Conservation (phyloP, 1,140 invertebrate species). For the Drosophila novamexicana region DNA sequence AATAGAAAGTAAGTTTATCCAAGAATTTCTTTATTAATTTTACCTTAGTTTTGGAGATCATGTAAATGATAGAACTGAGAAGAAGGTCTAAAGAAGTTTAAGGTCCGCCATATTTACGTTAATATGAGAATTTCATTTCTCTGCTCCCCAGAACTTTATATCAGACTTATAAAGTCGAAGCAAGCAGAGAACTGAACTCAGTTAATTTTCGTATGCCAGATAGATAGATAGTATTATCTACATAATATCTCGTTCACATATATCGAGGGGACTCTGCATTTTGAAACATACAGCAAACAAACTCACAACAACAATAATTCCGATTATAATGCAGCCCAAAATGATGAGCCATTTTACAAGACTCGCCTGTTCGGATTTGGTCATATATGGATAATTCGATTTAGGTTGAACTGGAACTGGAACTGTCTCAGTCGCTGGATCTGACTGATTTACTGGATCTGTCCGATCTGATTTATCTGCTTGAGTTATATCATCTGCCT, state of each 20-base stretch:
- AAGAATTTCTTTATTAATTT: too few relatives aligned
- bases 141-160: background rate
- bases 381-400: too few relatives aligned
- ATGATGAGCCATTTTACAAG: background rate
- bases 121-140: background rate
- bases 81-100: too few relatives aligned
- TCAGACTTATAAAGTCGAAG: background rate
- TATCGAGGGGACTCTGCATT: background rate
- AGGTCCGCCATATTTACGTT: too few relatives aligned
- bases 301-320: background rate
- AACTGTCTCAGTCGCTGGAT: background rate
- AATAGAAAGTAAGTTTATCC: too few relatives aligned
- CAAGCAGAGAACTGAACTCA: background rate
- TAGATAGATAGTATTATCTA: background rate
- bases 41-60: too few relatives aligned
- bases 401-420: too few relatives aligned
- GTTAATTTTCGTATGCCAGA: background rate
- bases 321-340: background rate
- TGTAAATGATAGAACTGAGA: too few relatives aligned
- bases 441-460: background rate
- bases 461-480: background rate
- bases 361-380: background rate
- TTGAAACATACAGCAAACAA: background rate
- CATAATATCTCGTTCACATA: background rate
- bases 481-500: too few relatives aligned